Conservation (phyloP, 1,140 invertebrate species). For the Melanaphis sacchari region DNA sequence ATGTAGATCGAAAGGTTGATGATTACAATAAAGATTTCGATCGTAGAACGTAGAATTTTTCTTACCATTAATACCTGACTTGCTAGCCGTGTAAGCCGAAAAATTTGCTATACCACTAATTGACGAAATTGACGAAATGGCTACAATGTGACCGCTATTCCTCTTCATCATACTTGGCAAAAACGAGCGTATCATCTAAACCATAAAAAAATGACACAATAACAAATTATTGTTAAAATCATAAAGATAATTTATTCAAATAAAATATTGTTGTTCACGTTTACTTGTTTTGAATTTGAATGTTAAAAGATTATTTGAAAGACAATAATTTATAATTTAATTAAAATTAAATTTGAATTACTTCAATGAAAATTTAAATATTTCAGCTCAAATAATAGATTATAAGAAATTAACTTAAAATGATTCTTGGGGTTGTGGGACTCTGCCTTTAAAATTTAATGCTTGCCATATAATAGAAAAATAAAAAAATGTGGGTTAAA, state of each 20-base stretch:
- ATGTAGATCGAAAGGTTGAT: background rate
- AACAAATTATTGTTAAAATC: background rate
- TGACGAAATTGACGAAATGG: constrained; percentile 88
- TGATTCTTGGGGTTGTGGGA: too few species aligned
- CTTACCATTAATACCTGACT: constrained; percentile 58
- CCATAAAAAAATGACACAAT: background rate
- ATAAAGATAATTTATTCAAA: background rate
- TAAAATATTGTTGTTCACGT: background rate
- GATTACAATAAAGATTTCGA: background rate
- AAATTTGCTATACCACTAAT: constrained; percentile 43
- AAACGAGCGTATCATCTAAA: constrained; percentile 77
- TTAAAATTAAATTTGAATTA: background rate
- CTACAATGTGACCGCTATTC: constrained; percentile 92
- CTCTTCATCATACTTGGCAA: constrained; percentile 93
- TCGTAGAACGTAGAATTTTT: background rate
- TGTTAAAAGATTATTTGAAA: background rate
- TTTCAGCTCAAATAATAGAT: background rate
- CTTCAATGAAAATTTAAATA: background rate
- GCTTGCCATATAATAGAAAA: too few species aligned
- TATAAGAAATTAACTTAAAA: background rate
- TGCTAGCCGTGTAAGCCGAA: constrained; percentile 59
- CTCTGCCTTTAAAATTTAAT: too few species aligned
- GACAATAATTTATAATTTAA: too few species aligned
- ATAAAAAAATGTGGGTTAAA: too few species aligned
- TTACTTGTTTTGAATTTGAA: background rate